These are phyloP conservation scores for Lasioglossum vierecki DNA, from an alignment of 2,888 invertebrate species.

Conservation along the genomic window DNA sequence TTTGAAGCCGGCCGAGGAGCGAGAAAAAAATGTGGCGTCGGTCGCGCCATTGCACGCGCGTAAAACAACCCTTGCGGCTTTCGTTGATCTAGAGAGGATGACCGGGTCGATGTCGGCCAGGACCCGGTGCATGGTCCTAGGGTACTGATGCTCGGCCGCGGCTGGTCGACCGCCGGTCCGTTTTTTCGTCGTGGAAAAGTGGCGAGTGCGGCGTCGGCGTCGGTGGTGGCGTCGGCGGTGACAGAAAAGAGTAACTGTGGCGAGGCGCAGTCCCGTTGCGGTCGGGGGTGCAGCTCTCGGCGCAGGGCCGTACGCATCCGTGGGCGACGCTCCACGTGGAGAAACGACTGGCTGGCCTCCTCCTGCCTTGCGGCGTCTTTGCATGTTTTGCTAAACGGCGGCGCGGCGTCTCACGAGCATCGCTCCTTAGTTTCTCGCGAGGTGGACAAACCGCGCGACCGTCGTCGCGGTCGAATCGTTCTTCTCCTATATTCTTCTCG, in stretches of 20 bases:
- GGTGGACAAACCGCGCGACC: constrained; percentile 20
- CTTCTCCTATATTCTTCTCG: background rate
- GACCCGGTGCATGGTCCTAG: background rate
- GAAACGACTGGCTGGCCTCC: constrained; percentile 68
- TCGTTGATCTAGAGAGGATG: constrained; percentile 1
- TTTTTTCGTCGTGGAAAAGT: constrained; percentile 74
- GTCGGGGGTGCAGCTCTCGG: constrained; percentile 73
- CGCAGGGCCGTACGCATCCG: constrained; percentile 69
- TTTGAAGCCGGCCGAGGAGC: constrained; percentile 84
- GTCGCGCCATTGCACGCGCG: constrained; percentile 52
- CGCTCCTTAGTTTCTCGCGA: constrained; percentile 25
- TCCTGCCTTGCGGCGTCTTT: constrained; percentile 69
- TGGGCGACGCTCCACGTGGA: constrained; percentile 82
- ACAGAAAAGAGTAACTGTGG: constrained; percentile 75
- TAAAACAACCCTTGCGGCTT: constrained; percentile 31
- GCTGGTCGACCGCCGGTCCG: constrained; percentile 23
- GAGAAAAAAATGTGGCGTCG: constrained; percentile 83
- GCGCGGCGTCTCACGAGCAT: constrained; percentile 15
- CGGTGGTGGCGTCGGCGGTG: constrained; percentile 58
- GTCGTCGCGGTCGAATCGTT: background rate
- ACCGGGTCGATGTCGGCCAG: background rate
- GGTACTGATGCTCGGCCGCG: background rate
- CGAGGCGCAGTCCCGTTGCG: constrained; percentile 75
- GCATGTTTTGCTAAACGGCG: constrained; percentile 38
- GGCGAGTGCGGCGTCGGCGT: constrained; percentile 68